Percentiles rank a stretch among this genome's conserved stretches.
phyloP scores from a whole-genome alignment of 2,888 invertebrate genomes.

The Callosobruchus maculatus region DNA sequence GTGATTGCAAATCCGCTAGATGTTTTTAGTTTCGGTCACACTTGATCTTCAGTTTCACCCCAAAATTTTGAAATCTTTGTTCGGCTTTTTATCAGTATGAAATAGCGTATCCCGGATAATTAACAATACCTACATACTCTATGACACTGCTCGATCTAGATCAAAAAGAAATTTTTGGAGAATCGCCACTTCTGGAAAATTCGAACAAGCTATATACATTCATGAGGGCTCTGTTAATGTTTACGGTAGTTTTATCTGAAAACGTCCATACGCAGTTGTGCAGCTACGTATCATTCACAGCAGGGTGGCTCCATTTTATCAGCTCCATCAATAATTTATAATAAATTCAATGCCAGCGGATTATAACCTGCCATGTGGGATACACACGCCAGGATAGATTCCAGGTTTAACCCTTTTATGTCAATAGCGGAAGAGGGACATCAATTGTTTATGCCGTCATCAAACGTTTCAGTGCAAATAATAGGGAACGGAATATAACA shows the following conservation, averaged over 20 bases:
- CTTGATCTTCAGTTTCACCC: too few species aligned
- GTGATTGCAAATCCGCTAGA: too few species aligned
- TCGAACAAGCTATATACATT: not conserved
- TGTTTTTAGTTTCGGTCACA: too few species aligned
- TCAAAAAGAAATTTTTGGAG: too few species aligned
- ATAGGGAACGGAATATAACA: too few species aligned
- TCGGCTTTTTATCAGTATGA: too few species aligned
- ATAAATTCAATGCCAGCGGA: not conserved
- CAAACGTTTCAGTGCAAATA: too few species aligned
- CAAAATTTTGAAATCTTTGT: too few species aligned
- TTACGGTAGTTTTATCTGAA: not conserved
- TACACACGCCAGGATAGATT: not conserved
- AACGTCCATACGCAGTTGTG: not conserved
- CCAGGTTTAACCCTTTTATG: not conserved
- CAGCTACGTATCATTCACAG: not conserved
- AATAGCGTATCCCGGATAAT: too few species aligned
- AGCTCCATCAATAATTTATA: not conserved
- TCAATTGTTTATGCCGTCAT: not conserved
- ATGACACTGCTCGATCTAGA: too few species aligned
- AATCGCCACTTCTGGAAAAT: too few species aligned
- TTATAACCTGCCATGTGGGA: not conserved
- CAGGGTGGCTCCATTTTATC: not conserved
- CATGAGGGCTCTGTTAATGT: not conserved
- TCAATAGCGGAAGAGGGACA: not conserved
- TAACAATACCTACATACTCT: too few species aligned